Percentiles rank a stretch among this genome's conserved stretches.
These are phyloP conservation scores for Colaptes auratus DNA, from an alignment of 2,113 vertebrate species.

Conservation along the genomic window DNA sequence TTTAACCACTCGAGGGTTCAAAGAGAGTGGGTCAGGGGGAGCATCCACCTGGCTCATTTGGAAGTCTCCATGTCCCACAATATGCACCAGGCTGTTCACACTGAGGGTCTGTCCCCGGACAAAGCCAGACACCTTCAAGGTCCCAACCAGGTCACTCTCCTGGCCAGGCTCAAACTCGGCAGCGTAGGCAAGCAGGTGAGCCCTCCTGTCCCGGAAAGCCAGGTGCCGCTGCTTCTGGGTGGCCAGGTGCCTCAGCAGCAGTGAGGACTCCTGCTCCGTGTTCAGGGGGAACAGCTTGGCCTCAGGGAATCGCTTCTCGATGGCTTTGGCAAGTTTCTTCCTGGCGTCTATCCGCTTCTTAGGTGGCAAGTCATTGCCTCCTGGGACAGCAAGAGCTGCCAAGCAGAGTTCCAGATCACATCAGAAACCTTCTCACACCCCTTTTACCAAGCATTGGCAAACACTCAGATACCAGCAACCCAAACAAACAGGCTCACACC, in stretches of 20 bases:
- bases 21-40: conserved; percentile 84
- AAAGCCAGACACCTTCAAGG: conserved; percentile 91
- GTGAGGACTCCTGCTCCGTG: conserved; percentile 83
- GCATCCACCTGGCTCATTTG: conserved; percentile 93
- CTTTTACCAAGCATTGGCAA: neutral
- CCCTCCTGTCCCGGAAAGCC: conserved; percentile 85
- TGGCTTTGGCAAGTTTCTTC: conserved; percentile 82
- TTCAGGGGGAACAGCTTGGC: conserved; percentile 85
- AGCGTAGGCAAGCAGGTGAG: conserved; percentile 84
- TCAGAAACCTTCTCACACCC: rapidly evolving
- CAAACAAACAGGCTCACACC: neutral
- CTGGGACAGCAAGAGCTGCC: conserved; percentile 86
- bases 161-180: conserved; percentile 80
- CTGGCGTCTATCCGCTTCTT: conserved; percentile 88
- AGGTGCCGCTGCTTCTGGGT: conserved; percentile 88
- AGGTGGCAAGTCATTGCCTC: conserved; percentile 79
- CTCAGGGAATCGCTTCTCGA: conserved; percentile 88
- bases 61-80: conserved; percentile 93
- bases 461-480: neutral
- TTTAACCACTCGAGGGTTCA: conserved; percentile 75
- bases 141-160: conserved; percentile 79
- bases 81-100: conserved; percentile 90
- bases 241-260: conserved; percentile 88
- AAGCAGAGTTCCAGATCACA: neutral
- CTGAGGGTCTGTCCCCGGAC: conserved; percentile 84